Conservation (phyloP, 2,113 vertebrate genomes). For the Eublepharis macularius region DNA sequence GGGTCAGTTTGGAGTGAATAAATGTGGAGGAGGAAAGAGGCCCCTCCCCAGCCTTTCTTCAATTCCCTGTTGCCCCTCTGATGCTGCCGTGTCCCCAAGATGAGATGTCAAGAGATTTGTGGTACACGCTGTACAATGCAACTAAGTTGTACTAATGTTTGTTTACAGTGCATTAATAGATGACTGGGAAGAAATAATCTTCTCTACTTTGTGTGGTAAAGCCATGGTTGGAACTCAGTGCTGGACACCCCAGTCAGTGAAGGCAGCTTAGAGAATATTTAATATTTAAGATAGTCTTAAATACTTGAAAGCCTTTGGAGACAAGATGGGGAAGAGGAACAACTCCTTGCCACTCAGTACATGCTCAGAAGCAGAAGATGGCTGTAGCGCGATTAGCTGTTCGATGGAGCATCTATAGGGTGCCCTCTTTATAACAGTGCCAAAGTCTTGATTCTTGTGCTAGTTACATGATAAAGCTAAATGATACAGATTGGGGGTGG, state of each 20-base stretch:
- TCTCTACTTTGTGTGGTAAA: too few relatives aligned
- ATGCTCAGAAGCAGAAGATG: background rate
- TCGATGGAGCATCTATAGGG: too few relatives aligned
- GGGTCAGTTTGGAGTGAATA: background rate
- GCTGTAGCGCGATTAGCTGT: too few relatives aligned
- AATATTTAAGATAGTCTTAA: too few relatives aligned
- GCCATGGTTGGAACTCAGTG: background rate
- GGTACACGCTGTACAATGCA: too few relatives aligned
- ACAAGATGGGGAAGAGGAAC: background rate
- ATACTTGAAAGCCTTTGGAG: background rate
- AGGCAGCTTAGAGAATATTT: too few relatives aligned
- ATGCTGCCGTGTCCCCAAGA: too few relatives aligned
- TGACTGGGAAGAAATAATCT: background rate
- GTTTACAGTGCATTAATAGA: background rate
- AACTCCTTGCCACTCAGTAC: background rate
- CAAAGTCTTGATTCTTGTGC: background rate
- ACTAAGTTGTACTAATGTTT: background rate
- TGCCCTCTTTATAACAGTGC: background rate
- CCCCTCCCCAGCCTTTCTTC: background rate
- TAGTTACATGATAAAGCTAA: background rate
- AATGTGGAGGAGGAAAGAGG: background rate
- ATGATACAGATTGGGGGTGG: background rate
- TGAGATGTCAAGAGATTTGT: too few relatives aligned
- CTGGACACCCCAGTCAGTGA: background rate
- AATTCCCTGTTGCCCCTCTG: too few relatives aligned